Conservation (phyloP, 2,797 vertebrate species). For the Myotis findleyi region DNA sequence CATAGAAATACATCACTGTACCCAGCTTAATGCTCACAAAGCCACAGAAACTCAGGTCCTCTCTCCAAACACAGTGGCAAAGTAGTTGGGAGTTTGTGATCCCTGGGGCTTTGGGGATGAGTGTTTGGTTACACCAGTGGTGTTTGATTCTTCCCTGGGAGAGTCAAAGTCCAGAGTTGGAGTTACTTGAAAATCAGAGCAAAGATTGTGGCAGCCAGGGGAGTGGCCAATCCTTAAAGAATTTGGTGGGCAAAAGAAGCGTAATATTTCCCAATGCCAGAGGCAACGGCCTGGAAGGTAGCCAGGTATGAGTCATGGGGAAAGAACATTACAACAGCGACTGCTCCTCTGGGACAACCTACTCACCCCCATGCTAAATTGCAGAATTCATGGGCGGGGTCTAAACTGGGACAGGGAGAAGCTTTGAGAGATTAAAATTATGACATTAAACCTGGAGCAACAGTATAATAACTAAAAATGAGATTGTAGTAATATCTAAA, state of each 20-base stretch:
- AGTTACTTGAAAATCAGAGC: slow-evolving; percentile 58
- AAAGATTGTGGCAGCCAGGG: slow-evolving; percentile 46
- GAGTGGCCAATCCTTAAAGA: slow-evolving; percentile 28
- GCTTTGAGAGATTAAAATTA: background rate
- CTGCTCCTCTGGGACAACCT: background rate
- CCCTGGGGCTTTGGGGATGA: background rate
- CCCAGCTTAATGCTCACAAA: background rate
- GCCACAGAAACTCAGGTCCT: background rate
- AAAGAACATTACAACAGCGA: slow-evolving; percentile 45
- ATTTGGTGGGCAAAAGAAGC: slow-evolving; percentile 40
- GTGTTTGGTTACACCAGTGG: background rate
- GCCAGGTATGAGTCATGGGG: slow-evolving; percentile 70
- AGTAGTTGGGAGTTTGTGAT: background rate
- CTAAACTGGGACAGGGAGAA: background rate
- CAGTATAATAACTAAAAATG: background rate
- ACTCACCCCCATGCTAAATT: background rate
- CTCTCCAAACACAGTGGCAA: background rate
- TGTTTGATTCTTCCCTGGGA: slow-evolving; percentile 19
- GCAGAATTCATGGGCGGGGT: background rate
- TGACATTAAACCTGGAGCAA: background rate
- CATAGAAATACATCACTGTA: background rate
- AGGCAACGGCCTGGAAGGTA: slow-evolving; percentile 58
- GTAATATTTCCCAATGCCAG: slow-evolving; percentile 60
- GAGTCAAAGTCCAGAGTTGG: slow-evolving; percentile 19
- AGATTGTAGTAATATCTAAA: background rate